Conservation (phyloP, 2,113 vertebrate species). For the Muntiacus reevesi region DNA sequence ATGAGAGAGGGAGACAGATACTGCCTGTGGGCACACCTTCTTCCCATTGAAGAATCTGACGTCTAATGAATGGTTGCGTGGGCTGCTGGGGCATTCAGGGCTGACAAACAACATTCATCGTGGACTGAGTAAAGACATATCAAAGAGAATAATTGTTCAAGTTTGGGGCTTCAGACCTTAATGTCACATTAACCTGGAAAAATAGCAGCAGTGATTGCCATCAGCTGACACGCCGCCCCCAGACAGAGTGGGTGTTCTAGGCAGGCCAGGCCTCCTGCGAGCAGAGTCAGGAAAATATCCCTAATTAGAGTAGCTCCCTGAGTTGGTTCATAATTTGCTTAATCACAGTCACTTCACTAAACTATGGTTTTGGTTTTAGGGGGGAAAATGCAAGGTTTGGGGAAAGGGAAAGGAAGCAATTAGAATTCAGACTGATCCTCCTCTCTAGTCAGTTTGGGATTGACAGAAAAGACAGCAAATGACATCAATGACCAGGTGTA, state of each 20-base stretch:
- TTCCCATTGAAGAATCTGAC: not conserved
- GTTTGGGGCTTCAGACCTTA: not conserved
- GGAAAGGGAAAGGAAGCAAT: not conserved
- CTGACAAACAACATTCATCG: not conserved
- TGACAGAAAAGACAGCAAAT: not conserved
- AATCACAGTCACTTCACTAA: slow-evolving; percentile 20
- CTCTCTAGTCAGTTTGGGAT: not conserved
- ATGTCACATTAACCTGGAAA: slow-evolving; percentile 1
- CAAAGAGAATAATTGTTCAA: not conserved
- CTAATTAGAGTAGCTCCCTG: not conserved
- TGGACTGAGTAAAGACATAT: not conserved
- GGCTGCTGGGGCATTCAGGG: not conserved
- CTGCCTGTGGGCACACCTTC: not conserved
- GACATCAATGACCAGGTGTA: not conserved
- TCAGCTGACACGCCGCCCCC: not conserved
- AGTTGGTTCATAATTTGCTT: slow-evolving; percentile 24
- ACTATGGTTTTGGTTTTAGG: not conserved
- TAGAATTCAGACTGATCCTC: not conserved
- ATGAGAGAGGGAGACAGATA: not conserved
- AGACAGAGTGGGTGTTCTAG: not conserved
- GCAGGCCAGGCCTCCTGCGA: not conserved
- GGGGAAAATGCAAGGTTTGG: not conserved
- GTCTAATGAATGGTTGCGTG: not conserved
- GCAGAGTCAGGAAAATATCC: not conserved
- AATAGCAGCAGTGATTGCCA: not conserved